phyloP scores from a whole-genome alignment of 2,113 vertebrate genomes.

The Pipra filicauda region DNA sequence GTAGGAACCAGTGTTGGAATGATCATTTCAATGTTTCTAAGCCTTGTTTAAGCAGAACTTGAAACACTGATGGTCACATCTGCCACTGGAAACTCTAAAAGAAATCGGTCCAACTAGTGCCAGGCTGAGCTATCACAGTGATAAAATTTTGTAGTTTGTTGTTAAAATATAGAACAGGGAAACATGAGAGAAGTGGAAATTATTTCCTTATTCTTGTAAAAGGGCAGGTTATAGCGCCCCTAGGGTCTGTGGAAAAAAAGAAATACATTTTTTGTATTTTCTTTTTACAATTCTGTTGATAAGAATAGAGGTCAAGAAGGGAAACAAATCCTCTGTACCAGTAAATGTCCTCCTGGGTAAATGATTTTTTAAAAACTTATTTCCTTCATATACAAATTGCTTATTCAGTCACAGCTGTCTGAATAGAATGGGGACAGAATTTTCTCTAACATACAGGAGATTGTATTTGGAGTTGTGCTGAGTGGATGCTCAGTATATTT shows the following conservation, averaged over 20 bases:
- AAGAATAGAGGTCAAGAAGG: neutral
- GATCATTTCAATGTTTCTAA: neutral
- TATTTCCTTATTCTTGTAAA: neutral
- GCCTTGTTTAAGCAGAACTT: neutral
- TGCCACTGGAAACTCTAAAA: neutral
- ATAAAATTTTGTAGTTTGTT: neutral
- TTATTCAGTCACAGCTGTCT: constrained; percentile 9
- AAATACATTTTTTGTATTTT: neutral
- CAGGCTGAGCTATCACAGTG: neutral
- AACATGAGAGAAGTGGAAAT: neutral
- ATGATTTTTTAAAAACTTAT: neutral
- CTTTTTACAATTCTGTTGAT: neutral
- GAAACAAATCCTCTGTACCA: neutral
- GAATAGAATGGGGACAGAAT: neutral
- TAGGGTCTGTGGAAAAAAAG: accelerated
- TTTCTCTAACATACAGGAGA: neutral
- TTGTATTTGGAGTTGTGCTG: neutral
- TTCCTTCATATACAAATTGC: neutral
- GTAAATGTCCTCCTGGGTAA: neutral
- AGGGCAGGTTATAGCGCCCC: neutral
- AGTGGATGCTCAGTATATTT: neutral
- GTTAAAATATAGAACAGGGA: neutral
- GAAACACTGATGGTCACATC: neutral
- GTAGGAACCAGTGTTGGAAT: neutral
- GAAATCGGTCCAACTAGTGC: neutral